Evolutionary conservation across 2,888 invertebrate genomes (phyloP).

Genomic region (Unio pictorum): DNA sequence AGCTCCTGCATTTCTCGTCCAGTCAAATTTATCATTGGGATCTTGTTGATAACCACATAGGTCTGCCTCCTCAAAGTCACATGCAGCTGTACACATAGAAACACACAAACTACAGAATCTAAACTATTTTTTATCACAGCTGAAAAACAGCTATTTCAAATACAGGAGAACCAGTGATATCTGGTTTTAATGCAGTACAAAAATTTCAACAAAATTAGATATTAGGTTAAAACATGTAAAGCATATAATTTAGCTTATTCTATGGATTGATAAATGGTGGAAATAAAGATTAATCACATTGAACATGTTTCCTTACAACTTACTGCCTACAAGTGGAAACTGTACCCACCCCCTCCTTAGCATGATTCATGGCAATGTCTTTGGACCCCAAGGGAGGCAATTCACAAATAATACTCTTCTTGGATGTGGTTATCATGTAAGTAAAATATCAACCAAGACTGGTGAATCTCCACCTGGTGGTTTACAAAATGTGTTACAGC

Average conservation of each 20-base stretch:
- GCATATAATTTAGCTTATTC: background rate
- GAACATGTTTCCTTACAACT: too few species aligned
- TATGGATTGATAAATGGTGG: background rate
- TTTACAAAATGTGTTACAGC: too few species aligned
- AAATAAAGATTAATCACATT: background rate
- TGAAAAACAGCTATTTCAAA: background rate
- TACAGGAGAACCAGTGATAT: background rate
- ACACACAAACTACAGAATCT: background rate
- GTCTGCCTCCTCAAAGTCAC: constrained; percentile 62
- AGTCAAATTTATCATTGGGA: constrained; percentile 60
- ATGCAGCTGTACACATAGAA: constrained; percentile 34
- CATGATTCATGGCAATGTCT: too few species aligned
- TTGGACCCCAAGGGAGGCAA: too few species aligned
- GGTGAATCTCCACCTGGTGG: too few species aligned
- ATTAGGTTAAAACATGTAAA: background rate
- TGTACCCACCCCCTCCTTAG: too few species aligned
- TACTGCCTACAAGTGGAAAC: too few species aligned
- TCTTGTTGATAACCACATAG: constrained; percentile 61
- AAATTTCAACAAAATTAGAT: background rate
- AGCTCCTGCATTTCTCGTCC: constrained; percentile 59
- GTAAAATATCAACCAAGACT: too few species aligned
- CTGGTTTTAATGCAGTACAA: background rate
- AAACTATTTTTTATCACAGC: too few species aligned
- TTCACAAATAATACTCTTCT: too few species aligned
- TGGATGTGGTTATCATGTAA: too few species aligned